Conservation (phyloP, 2,888 invertebrate species). For the Subacronicta megacephala region DNA sequence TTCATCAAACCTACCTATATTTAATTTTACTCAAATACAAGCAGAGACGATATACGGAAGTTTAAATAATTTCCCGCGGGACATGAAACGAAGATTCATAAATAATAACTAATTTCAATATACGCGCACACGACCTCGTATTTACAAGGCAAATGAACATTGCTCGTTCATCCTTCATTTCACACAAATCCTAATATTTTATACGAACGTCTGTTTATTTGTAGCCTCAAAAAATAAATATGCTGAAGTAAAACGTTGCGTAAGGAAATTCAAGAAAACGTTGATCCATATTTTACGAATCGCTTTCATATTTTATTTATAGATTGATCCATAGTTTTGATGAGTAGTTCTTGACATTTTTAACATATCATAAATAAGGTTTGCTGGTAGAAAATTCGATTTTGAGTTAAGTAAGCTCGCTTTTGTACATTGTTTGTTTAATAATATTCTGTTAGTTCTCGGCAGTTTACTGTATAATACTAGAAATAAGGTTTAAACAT, state of each 20-base stretch:
- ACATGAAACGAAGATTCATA: conserved; percentile 39
- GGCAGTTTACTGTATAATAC: no score
- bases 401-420: no score
- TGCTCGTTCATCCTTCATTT: conserved; percentile 29
- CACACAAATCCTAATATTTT: conserved; percentile 5
- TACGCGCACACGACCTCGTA: conserved; percentile 22
- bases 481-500: no score
- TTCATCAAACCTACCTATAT: background rate
- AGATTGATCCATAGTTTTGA: no score
- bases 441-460: no score
- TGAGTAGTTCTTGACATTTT: no score
- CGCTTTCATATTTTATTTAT: no score
- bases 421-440: no score
- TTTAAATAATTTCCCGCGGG: conserved; percentile 49
- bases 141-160: conserved; percentile 40
- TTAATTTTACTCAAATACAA: conserved; percentile 5
- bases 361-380: no score
- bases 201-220: conserved; percentile 5
- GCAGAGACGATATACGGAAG: conserved; percentile 19
- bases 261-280: no score
- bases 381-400: no score
- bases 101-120: conserved; percentile 50
- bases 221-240: conserved; percentile 1
- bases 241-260: background rate
- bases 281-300: no score